Conservation (phyloP, 2,113 vertebrate species). For the Rhabdornis inornatus region DNA sequence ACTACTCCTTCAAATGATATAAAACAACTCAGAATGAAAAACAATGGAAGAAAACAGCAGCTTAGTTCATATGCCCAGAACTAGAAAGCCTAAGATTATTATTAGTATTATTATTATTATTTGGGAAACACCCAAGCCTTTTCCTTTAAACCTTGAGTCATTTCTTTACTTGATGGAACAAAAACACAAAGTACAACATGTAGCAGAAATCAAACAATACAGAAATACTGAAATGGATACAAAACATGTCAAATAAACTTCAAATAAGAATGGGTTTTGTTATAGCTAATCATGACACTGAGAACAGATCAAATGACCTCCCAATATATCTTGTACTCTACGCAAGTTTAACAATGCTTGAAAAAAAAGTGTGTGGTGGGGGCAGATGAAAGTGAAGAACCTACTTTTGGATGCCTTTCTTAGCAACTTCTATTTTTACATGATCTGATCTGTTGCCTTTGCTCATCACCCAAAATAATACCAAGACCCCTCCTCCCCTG, state of each 20-base stretch:
- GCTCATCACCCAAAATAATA: constrained; percentile 55
- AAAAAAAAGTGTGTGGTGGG: background rate
- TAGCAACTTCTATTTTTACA: constrained; percentile 69
- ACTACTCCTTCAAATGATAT: background rate
- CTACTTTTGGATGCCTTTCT: constrained; percentile 31
- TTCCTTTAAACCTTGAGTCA: constrained; percentile 51
- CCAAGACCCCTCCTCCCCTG: constrained; percentile 6
- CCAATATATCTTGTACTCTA: background rate
- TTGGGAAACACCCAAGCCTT: constrained; percentile 39
- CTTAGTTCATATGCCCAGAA: background rate
- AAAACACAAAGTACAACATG: constrained; percentile 30
- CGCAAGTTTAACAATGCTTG: constrained; percentile 41
- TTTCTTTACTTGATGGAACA: constrained; percentile 54
- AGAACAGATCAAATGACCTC: constrained; percentile 31
- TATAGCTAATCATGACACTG: background rate
- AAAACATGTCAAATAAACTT: constrained; percentile 11
- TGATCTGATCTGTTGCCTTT: constrained; percentile 1
- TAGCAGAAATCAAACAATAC: constrained; percentile 38
- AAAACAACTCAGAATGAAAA: background rate
- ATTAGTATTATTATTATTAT: background rate
- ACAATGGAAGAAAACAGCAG: constrained; percentile 29
- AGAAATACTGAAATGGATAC: background rate
- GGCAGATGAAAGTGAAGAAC: constrained; percentile 17
- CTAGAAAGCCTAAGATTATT: background rate
- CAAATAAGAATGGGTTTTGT: constrained; percentile 1